Base-by-base conservation (phyloP, 2,888 invertebrate species). In the Pandemis heparana region DNA sequence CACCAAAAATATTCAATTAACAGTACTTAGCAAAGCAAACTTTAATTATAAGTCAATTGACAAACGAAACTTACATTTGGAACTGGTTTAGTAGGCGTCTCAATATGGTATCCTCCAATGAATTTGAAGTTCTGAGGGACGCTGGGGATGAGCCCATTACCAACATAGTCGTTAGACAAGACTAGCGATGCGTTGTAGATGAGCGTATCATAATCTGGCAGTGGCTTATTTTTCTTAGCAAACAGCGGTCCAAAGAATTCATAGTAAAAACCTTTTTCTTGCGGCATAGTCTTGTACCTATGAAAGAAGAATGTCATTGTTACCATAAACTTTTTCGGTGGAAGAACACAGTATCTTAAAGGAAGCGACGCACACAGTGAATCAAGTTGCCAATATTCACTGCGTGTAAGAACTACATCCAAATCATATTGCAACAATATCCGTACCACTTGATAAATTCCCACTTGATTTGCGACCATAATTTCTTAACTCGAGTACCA, bases 21-120 rank as follows among this genome's bases (percentile, higher is more conserved):
- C n/a, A n/a, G n/a, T n/a, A n/a, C n/a, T n/a, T n/a, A n/a, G n/a
- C 43, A 4, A 12, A 5, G 43, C 10, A 12, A 43, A 12, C 12
- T 43, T 12, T 4, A 10, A 43, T 43, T 10, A 10, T 12, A 12
- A 8, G 8, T 32, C 41, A 41, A 7, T 0, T 9, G 10, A 14
- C 14, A 12, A n/a, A 48, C n/a, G 23, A 32, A 48, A 61, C 76
- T 77, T 79, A 92, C 92, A 82, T 86, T 80, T 1, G 89, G 84
- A 39, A 92, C 76, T 2, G 88, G 86, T 39, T 85, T 82, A 0
- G 83, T 79, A 6, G 84, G 80, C 0, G 76, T 79, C 3, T 87
- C 80, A 3, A 91, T 87, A 71, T 91, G 90, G 12, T 86, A 85
- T 6, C 91, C 91, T 39, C 83, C 90, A 2, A 91, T 77, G 48